These are phyloP conservation scores for Austrolebias charrua DNA, from an alignment of 2,797 vertebrate species.

Conservation along the genomic window DNA sequence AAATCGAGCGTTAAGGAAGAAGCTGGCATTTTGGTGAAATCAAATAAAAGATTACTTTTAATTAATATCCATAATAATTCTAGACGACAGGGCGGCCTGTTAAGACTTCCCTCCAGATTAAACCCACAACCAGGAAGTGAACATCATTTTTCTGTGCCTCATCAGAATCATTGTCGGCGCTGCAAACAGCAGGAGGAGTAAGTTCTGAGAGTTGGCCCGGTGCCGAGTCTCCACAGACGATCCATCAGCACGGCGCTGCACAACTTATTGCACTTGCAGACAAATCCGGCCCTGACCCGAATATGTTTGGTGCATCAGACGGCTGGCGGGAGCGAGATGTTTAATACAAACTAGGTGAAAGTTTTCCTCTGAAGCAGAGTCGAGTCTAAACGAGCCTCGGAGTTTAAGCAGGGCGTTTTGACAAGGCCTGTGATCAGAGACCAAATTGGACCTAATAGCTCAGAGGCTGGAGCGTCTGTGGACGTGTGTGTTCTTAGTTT, in stretches of 20 bases:
- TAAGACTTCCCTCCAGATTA: not conserved
- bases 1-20: too few species aligned
- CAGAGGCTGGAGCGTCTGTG: slow-evolving; percentile 35
- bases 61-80: not conserved
- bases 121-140: not conserved
- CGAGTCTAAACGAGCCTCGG: slow-evolving; percentile 54
- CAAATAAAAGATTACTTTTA: too few species aligned
- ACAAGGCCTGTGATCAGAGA: slow-evolving; percentile 60
- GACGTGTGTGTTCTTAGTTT: slow-evolving; percentile 41
- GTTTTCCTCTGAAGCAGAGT: slow-evolving; percentile 54
- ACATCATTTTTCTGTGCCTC: slow-evolving; percentile 4
- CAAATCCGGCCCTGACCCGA: slow-evolving; percentile 43
- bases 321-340: slow-evolving; percentile 44
- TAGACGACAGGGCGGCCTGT: not conserved
- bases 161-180: slow-evolving; percentile 15
- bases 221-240: slow-evolving; percentile 28
- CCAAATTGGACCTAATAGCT: slow-evolving; percentile 63
- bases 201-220: slow-evolving; percentile 10
- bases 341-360: slow-evolving; percentile 43
- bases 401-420: slow-evolving; percentile 50
- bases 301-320: slow-evolving; percentile 44
- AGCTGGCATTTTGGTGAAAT: too few species aligned
- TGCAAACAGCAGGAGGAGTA: slow-evolving; percentile 34
- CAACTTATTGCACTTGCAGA: slow-evolving; percentile 18
- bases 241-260: slow-evolving; percentile 17